Conservation (phyloP, 2,888 invertebrate genomes). For the Craniophora ligustri region DNA sequence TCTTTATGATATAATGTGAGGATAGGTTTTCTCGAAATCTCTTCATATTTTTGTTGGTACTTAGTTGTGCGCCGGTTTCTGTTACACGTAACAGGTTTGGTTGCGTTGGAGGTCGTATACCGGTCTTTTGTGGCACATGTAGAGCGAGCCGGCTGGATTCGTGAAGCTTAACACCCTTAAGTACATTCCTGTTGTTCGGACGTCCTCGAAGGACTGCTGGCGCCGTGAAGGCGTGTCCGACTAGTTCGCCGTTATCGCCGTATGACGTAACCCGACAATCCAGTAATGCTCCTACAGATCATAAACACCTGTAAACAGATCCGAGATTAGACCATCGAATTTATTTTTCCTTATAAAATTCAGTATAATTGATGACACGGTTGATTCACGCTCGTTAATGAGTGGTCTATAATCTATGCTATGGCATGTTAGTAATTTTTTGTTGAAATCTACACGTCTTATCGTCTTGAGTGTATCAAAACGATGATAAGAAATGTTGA, state of each 20-base stretch:
- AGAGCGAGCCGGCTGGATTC: slow-evolving; percentile 74
- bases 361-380: slow-evolving; percentile 29
- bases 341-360: slow-evolving; percentile 25
- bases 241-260: slow-evolving; percentile 76
- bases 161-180: slow-evolving; percentile 72
- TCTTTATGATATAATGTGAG: slow-evolving; percentile 52
- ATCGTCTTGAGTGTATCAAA: slow-evolving; percentile 69
- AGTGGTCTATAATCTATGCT: slow-evolving; percentile 48
- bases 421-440: slow-evolving; percentile 53
- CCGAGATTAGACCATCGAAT: slow-evolving; percentile 12
- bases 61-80: slow-evolving; percentile 70
- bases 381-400: slow-evolving; percentile 49
- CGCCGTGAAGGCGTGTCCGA: slow-evolving; percentile 85
- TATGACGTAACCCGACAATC: slow-evolving; percentile 81
- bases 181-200: slow-evolving; percentile 78
- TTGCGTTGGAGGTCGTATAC: slow-evolving; percentile 85
- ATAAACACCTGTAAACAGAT: slow-evolving; percentile 62
- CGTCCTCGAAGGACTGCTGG: slow-evolving; percentile 80
- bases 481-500: slow-evolving; percentile 67
- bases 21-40: slow-evolving; percentile 57
- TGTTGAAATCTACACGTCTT: slow-evolving; percentile 63
- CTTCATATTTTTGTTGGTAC: slow-evolving; percentile 65
- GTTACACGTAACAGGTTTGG: slow-evolving; percentile 86
- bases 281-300: slow-evolving; percentile 57
- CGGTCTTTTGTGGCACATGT: slow-evolving; percentile 85